Evolutionary conservation across 1,140 invertebrate species (phyloP).

Genomic region (Bombus vancouverensis): DNA sequence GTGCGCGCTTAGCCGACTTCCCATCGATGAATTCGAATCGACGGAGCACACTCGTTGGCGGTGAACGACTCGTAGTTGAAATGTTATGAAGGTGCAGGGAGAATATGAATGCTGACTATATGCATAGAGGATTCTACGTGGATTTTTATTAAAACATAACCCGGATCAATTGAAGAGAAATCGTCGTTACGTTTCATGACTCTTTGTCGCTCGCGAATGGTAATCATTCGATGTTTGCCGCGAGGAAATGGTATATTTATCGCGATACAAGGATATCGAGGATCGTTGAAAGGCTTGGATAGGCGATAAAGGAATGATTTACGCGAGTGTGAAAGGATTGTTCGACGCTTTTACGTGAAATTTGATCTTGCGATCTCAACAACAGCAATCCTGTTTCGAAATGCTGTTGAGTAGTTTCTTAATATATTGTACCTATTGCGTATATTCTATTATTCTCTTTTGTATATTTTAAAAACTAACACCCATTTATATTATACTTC

Average conservation of each 20-base stretch:
- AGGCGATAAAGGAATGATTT: no score
- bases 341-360: no score
- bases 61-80: neutral
- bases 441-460: no score
- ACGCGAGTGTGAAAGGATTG: no score
- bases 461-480: neutral
- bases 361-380: no score
- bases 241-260: neutral
- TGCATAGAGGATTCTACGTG: neutral
- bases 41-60: neutral
- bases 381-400: no score
- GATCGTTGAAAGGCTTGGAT: neutral
- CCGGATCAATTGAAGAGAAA: neutral
- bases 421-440: no score
- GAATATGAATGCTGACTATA: neutral
- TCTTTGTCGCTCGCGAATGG: neutral
- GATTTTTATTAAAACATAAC: constrained; percentile 4
- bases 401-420: no score
- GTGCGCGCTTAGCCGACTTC: neutral
- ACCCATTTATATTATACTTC: neutral
- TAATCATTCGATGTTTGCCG: neutral
- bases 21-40: constrained; percentile 31
- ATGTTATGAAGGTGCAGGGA: neutral
- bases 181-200: neutral
- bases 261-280: neutral